Evolutionary conservation across 2,113 vertebrate genomes (phyloP).

Genomic region (Cavia porcellus): DNA sequence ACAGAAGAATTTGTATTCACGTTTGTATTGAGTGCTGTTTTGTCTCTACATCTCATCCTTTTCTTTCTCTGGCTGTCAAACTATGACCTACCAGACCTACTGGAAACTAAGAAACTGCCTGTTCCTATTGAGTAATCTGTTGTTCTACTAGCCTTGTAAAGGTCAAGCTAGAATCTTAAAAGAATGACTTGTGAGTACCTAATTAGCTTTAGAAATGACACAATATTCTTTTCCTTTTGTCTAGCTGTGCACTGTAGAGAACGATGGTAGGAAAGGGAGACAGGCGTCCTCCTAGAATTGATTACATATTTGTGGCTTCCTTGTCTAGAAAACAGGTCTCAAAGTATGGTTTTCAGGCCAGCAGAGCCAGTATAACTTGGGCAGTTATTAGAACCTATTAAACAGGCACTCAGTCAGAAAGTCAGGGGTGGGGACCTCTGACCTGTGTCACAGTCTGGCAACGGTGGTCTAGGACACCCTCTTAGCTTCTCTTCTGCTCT

Average conservation of each 20-base stretch:
- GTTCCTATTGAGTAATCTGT: neutral
- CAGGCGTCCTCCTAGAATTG: neutral
- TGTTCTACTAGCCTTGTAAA: neutral
- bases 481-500: neutral
- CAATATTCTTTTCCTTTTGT: neutral
- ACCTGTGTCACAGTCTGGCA: neutral
- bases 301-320: neutral
- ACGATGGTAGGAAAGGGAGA: neutral
- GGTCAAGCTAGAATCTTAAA: neutral
- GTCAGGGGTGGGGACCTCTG: accelerated
- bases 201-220: neutral
- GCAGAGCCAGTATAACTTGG: neutral
- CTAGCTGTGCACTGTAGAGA: neutral
- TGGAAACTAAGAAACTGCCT: neutral
- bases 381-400: neutral
- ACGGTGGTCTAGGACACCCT: neutral
- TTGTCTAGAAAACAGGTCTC: neutral
- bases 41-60: neutral
- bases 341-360: neutral
- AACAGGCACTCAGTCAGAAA: neutral
- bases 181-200: neutral
- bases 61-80: neutral
- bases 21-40: neutral
- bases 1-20: too few relatives aligned
- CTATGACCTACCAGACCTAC: neutral